Evolutionary conservation across 2,888 invertebrate species (phyloP), one percentile per base, ranked within the genome.

Genomic region (Catocala nupta): DNA sequence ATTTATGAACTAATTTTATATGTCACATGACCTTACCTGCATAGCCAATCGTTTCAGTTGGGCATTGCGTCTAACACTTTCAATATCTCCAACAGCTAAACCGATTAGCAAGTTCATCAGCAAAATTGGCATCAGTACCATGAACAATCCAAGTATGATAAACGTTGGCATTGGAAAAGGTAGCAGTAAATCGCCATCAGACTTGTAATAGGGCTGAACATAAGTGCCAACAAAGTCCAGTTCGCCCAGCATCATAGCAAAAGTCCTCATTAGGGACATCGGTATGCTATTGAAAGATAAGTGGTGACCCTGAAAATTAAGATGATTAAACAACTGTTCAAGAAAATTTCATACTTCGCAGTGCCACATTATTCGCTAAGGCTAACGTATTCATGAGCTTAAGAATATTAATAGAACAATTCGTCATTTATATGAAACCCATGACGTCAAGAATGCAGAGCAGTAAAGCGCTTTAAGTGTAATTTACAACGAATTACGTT

Each of bases 11-110:
- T 3, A 25, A 25, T 25, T 25, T 25, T 25, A 25, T 25, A 25
- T 25, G 25, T 25, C 25, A 25, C 25, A 25, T 25, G 25, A 25
- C 25, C 10, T 10, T 50, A 97, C 97, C 96, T 98, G 98, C 98
- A 98, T 98, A 34, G 98, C 98, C 59, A 98, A 91, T 53, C 98
- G 94, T 87, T 98, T 98, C 39, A 98, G 91, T 82, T 98, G 97
- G 0, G 98, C 98, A 90, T 98, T 97, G 75, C 98, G 95, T 68
- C 97, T 95, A 0, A 98, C 98, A 25, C 97, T 97, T 87, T 98
- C 98, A 73, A 98, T 98, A 81, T 98, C 98, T 0, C 98, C 98
- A 65, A 98, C 98, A 50, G 98, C 98, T 95, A 98, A 96, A 96
- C 97, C 98, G 83, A 98, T 98, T 68, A 98, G 96, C 56, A 98